A percentile compares a stretch with the other conserved stretches of the same genome.
These are phyloP conservation scores for Lycophotia porphyrea DNA, from an alignment of 2,888 invertebrate species.

Conservation along the genomic window DNA sequence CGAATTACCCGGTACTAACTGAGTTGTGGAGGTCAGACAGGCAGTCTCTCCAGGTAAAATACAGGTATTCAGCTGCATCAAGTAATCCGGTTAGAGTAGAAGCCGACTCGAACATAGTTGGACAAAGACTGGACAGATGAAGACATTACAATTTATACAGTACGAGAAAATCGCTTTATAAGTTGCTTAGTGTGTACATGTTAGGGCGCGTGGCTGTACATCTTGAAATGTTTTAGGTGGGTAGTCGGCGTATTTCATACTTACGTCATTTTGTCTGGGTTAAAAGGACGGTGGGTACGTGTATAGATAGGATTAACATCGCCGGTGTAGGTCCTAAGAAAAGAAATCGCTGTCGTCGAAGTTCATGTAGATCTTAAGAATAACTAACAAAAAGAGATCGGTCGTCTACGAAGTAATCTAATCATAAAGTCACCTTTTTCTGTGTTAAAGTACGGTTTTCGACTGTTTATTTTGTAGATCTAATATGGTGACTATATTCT, in stretches of 20 bases:
- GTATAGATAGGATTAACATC: neutral
- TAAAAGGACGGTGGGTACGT: neutral
- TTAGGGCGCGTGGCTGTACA: neutral
- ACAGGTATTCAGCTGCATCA: too few relatives aligned
- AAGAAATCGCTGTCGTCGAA: neutral
- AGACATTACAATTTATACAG: neutral
- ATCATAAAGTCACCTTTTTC: neutral
- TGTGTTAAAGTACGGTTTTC: neutral
- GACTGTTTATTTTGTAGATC: neutral
- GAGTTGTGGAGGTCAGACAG: too few relatives aligned
- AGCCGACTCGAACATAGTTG: too few relatives aligned
- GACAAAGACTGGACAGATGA: too few relatives aligned
- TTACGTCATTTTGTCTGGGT: neutral
- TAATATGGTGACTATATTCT: neutral
- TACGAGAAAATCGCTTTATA: neutral
- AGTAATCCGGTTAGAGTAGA: too few relatives aligned
- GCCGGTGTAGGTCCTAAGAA: neutral
- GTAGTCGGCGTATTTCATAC: constrained; percentile 9
- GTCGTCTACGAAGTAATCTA: neutral
- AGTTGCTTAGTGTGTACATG: neutral
- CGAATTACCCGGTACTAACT: too few relatives aligned
- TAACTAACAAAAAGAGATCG: neutral
- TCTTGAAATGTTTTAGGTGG: neutral
- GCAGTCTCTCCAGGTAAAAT: too few relatives aligned
- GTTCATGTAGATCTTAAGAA: neutral